Base-by-base conservation (phyloP, 1,140 invertebrate species). In the Eubasilissa regina region DNA sequence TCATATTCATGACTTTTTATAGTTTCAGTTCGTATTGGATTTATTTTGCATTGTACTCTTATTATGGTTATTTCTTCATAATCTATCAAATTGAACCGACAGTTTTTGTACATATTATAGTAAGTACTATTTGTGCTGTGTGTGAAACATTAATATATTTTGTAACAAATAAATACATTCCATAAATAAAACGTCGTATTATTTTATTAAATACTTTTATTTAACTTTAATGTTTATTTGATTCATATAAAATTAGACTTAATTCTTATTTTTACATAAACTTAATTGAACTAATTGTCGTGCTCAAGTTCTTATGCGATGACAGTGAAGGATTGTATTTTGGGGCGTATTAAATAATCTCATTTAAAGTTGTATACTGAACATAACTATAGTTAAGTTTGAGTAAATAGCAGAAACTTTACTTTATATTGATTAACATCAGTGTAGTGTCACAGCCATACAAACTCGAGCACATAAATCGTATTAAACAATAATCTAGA, bases 171-270 rank as follows among this genome's bases (percentile, higher is more conserved):
- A 64, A 56, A n/a, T 15, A n/a, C 19, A 17, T 56, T 17, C 19
- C 19, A 17, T 56, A 17, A 56, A 17, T 35, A 35, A 35, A 35
- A 35, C 25, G 25, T 35, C 25, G 1, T 15, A 56, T 17, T 64
- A 25, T 68, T 25, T 70, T 70, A 70, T 70, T 70, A 70, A 70
- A 70, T 70, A 70, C 19, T 17, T 70, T 70, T 70, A 70, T 70
- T 70, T 70, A 21, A 19, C 15, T 47, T 70, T 70, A 70, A 51
- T 12, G 13, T 60, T 75, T 47, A 62, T 47, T 60, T 75, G 73
- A 75, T 62, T 75, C 73, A 75, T 75, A 75, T 75, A 75, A 75
- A 75, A 75, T 75, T 75, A 75, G 15, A 47, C 62, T 62, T 75
- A 75, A 48, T 75, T 62, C 43, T 75, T 62, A 60, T 62, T 75